A percentile compares a stretch with the other conserved stretches of the same genome.
Conservation (phyloP, 2,797 vertebrate species). For the Anableps anableps region DNA sequence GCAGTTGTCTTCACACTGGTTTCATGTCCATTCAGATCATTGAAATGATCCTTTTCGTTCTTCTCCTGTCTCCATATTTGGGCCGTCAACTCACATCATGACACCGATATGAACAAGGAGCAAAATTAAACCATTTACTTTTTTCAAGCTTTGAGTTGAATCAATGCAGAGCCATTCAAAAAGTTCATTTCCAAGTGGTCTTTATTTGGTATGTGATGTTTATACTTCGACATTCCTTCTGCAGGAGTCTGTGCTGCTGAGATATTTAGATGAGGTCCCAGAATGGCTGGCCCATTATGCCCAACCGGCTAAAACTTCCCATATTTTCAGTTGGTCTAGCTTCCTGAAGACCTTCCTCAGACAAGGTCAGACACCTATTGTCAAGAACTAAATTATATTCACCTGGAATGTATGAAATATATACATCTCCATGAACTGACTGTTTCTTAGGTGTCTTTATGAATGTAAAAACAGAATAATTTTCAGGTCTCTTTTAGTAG, state of each 20-base stretch:
- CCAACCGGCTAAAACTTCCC: constrained; percentile 86
- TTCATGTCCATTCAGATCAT: background rate
- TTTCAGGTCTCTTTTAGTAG: constrained; percentile 29
- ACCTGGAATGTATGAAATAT: constrained; percentile 40
- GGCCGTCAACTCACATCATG: background rate
- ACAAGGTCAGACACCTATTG: constrained; percentile 83
- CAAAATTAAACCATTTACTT: constrained; percentile 40
- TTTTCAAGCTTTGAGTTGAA: constrained; percentile 33
- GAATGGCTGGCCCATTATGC: constrained; percentile 88
- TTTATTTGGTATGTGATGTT: constrained; percentile 16
- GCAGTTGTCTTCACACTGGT: background rate
- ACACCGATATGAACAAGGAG: constrained; percentile 11
- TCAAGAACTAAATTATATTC: constrained; percentile 46
- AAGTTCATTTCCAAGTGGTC: background rate
- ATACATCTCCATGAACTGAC: constrained; percentile 31
- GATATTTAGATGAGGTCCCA: constrained; percentile 90
- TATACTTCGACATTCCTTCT: constrained; percentile 39
- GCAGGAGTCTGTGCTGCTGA: constrained; percentile 87
- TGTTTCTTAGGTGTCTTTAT: constrained; percentile 32
- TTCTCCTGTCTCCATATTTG: background rate
- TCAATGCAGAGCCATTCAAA: constrained; percentile 16
- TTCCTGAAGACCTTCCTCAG: constrained; percentile 91
- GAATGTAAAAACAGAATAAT: constrained; percentile 40
- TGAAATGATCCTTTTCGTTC: background rate
- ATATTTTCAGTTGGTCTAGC: constrained; percentile 89